Evolutionary conservation across 2,797 vertebrate species (phyloP).

Genomic region (Sebastes nivosus): DNA sequence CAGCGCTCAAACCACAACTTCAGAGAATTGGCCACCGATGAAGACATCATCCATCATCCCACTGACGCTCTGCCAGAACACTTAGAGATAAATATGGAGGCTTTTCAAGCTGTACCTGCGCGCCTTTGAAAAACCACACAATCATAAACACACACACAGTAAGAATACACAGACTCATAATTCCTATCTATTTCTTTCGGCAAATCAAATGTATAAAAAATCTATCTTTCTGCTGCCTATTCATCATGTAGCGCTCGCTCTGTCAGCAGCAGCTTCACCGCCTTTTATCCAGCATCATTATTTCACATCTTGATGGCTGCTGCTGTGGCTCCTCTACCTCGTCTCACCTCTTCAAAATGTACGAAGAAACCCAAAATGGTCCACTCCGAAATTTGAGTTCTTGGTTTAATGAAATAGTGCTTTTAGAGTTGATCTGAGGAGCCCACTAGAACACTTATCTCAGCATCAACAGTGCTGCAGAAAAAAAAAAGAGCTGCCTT

Average conservation of each 20-base stretch:
- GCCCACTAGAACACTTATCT: constrained; percentile 72
- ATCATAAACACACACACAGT: constrained; percentile 48
- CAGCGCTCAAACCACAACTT: constrained; percentile 79
- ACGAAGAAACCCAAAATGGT: constrained; percentile 69
- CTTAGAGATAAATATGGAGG: constrained; percentile 75
- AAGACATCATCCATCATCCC: constrained; percentile 82
- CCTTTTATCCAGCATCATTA: constrained; percentile 66
- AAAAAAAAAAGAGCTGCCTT: constrained; percentile 57
- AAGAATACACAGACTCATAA: constrained; percentile 35
- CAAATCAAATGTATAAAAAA: constrained; percentile 60
- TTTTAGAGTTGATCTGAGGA: constrained; percentile 75
- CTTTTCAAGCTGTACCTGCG: constrained; percentile 74
- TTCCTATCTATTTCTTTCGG: constrained; percentile 50
- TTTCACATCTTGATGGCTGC: constrained; percentile 55
- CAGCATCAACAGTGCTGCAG: constrained; percentile 70
- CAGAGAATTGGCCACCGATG: constrained; percentile 79
- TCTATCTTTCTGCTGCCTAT: constrained; percentile 34
- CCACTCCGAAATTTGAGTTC: constrained; percentile 70
- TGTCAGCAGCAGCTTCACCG: constrained; percentile 42
- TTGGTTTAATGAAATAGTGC: constrained; percentile 75
- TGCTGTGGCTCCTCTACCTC: constrained; percentile 23
- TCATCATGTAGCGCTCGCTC: constrained; percentile 61
- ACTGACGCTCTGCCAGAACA: constrained; percentile 76
- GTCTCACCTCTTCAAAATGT: constrained; percentile 52
- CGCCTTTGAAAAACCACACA: constrained; percentile 68